Conservation (phyloP, 2,888 invertebrate genomes). For the Cinara cedri region DNA sequence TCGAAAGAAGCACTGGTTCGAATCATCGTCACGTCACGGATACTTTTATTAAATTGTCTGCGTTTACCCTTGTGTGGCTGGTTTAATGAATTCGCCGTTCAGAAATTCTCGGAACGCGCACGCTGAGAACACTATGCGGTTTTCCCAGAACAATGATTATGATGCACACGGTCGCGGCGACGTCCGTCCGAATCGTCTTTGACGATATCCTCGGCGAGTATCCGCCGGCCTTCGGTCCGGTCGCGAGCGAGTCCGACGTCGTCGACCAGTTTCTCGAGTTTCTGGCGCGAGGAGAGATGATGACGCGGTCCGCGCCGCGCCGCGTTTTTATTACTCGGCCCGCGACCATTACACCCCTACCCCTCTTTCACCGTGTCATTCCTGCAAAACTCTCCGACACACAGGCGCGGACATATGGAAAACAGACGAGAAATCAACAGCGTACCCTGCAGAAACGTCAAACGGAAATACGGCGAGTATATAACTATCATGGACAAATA, state of each 20-base stretch:
- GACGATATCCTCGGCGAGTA: conserved; percentile 29
- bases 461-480: no score
- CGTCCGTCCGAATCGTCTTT: conserved; percentile 23
- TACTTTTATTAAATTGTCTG: conserved; percentile 5
- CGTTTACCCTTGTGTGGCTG: no score
- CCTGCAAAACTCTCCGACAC: no score
- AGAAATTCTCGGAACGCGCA: conserved; percentile 9
- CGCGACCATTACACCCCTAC: no score
- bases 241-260: background rate
- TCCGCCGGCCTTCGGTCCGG: conserved; percentile 11
- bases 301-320: no score
- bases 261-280: background rate
- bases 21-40: no score
- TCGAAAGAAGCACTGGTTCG: conserved; percentile 1
- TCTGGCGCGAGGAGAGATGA: background rate
- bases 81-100: background rate
- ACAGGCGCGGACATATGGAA: no score
- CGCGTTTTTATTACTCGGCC: no score
- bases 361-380: no score
- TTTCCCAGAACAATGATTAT: conserved; percentile 25
- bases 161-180: background rate
- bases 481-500: no score
- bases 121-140: background rate
- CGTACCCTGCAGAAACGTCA: no score
- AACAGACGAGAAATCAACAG: no score